A percentile compares a stretch with the other conserved stretches of the same genome.
Conservation (phyloP, 2,888 invertebrate genomes). For the Euclidia mi region DNA sequence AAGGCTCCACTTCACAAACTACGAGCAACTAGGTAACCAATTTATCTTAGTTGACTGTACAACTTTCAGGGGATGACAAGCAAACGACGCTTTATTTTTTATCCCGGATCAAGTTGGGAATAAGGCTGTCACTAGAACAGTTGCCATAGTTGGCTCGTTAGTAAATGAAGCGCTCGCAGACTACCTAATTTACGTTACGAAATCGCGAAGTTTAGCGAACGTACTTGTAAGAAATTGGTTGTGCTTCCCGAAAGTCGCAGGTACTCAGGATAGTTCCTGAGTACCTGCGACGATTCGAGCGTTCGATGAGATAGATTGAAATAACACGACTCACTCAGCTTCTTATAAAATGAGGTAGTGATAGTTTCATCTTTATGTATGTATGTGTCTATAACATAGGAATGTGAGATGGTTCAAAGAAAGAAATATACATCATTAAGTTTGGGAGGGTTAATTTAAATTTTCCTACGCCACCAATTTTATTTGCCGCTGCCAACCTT, state of each 20-base stretch:
- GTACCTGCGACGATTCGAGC: not conserved
- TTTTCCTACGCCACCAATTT: too few species aligned
- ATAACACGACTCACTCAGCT: not conserved
- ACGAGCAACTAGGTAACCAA: slow-evolving; percentile 37
- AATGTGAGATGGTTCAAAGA: too few species aligned
- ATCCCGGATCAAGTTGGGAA: too few species aligned
- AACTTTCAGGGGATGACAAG: slow-evolving; percentile 45
- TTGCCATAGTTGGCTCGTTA: slow-evolving; percentile 25
- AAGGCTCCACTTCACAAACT: slow-evolving; percentile 19
- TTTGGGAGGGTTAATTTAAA: too few species aligned
- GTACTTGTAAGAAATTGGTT: too few species aligned
- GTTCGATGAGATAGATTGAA: not conserved
- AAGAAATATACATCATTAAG: too few species aligned
- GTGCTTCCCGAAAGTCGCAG: not conserved
- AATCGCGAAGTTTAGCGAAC: not conserved
- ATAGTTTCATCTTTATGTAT: not conserved
- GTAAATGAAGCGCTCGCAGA: slow-evolving; percentile 19
- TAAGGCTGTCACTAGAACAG: too few species aligned
- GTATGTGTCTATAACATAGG: too few species aligned
- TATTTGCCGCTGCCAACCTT: too few species aligned
- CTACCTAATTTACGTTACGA: not conserved
- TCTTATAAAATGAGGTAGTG: not conserved
- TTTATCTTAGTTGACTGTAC: slow-evolving; percentile 47
- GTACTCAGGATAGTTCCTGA: not conserved
- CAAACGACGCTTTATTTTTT: slow-evolving; percentile 30